Evolutionary conservation across 2,888 invertebrate genomes (phyloP).

Genomic region (Drepana falcataria): DNA sequence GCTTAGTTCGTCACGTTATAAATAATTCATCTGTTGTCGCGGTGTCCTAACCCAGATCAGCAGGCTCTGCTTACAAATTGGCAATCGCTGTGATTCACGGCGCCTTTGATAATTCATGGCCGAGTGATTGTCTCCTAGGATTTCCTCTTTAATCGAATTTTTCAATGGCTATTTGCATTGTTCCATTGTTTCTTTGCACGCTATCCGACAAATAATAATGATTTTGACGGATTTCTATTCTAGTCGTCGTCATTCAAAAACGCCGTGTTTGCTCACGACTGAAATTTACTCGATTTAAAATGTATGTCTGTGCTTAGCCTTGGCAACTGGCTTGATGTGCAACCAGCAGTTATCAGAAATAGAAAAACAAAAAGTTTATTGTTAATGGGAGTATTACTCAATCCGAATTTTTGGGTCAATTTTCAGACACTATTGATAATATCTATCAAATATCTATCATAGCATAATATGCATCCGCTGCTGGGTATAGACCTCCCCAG

Average conservation of each 20-base stretch:
- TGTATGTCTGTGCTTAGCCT: too few species aligned
- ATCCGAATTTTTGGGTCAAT: too few species aligned
- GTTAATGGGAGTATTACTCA: too few species aligned
- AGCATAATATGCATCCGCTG: too few species aligned
- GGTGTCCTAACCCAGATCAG: slow-evolving; percentile 42
- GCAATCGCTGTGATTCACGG: slow-evolving; percentile 7
- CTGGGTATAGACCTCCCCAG: too few species aligned
- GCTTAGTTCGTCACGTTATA: slow-evolving; percentile 25
- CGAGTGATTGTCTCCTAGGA: slow-evolving; percentile 19
- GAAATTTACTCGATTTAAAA: too few species aligned
- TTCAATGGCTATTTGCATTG: slow-evolving; percentile 27
- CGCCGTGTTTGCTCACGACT: neutral
- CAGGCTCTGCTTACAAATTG: slow-evolving; percentile 35
- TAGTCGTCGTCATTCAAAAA: slow-evolving; percentile 10
- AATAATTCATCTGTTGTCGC: slow-evolving; percentile 37
- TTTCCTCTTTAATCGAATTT: slow-evolving; percentile 21
- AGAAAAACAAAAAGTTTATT: too few species aligned
- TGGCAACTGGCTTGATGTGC: too few species aligned
- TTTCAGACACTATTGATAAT: too few species aligned
- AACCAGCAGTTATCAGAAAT: too few species aligned
- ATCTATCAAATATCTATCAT: too few species aligned
- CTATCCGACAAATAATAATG: slow-evolving; percentile 22
- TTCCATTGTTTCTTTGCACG: slow-evolving; percentile 23
- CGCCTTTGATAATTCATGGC: slow-evolving; percentile 16
- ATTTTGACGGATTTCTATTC: slow-evolving; percentile 15